phyloP scores from a whole-genome alignment of 2,888 invertebrate species.

The Phrixothrix hirtus region DNA sequence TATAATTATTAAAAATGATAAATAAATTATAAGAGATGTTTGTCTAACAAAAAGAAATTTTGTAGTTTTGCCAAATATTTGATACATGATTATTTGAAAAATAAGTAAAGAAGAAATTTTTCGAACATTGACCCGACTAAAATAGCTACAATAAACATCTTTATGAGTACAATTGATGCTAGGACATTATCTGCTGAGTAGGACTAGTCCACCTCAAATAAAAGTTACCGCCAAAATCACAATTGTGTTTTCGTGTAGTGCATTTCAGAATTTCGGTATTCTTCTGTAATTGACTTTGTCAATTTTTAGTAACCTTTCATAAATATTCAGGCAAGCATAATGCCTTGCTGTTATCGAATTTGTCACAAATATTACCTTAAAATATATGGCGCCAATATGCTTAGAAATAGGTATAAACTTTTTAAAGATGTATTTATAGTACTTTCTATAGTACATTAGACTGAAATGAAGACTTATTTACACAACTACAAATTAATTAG shows the following conservation, averaged over 20 bases:
- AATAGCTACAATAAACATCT: slow-evolving; percentile 34
- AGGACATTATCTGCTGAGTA: slow-evolving; percentile 29
- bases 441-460: slow-evolving; percentile 17
- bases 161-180: slow-evolving; percentile 36
- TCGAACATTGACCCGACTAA: slow-evolving; percentile 22
- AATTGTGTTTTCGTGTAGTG: slow-evolving; percentile 20
- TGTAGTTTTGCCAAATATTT: no score
- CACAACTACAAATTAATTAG: slow-evolving; percentile 30
- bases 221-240: slow-evolving; percentile 28
- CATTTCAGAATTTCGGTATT: slow-evolving; percentile 21
- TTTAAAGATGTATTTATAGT: slow-evolving; percentile 19
- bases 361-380: slow-evolving; percentile 21
- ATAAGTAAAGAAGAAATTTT: slow-evolving; percentile 1
- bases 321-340: slow-evolving; percentile 21
- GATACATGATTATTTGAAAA: slow-evolving; percentile 3
- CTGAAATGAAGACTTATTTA: no score
- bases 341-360: slow-evolving; percentile 8
- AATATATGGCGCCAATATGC: slow-evolving; percentile 27
- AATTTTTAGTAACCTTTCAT: slow-evolving; percentile 25
- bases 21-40: no score
- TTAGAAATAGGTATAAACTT: slow-evolving; percentile 15
- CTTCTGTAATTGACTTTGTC: slow-evolving; percentile 23
- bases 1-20: no score
- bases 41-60: no score
- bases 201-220: slow-evolving; percentile 33